Conservation (phyloP, 1,140 invertebrate species). For the Chironomus tepperi region DNA sequence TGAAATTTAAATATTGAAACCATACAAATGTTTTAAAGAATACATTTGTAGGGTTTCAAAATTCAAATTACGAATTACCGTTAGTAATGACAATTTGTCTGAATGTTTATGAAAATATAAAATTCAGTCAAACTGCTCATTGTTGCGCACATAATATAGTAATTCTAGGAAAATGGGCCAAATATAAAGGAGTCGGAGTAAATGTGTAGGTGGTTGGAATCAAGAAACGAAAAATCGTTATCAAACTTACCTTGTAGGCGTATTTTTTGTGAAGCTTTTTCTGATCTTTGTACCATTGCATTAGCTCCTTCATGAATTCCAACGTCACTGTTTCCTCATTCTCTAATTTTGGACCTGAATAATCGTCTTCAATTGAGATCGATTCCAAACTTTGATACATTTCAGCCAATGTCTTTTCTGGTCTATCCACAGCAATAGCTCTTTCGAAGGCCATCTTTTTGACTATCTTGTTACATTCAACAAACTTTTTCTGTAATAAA, state of each 20-base stretch:
- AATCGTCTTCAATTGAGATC: slow-evolving; percentile 92
- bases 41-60: too few species aligned
- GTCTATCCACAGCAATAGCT: slow-evolving; percentile 90
- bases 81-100: too few species aligned
- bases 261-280: slow-evolving; percentile 94
- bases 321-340: slow-evolving; percentile 74
- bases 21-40: too few species aligned
- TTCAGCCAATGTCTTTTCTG: slow-evolving; percentile 76
- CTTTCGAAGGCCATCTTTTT: slow-evolving; percentile 92
- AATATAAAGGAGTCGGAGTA: not conserved
- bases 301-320: slow-evolving; percentile 75
- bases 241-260: slow-evolving; percentile 77
- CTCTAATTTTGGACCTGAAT: slow-evolving; percentile 83
- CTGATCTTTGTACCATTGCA: slow-evolving; percentile 84
- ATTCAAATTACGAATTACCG: too few species aligned
- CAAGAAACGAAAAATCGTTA: too few species aligned
- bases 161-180: not conserved
- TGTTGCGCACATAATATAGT: too few species aligned
- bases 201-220: too few species aligned
- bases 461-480: slow-evolving; percentile 94
- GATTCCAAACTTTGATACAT: slow-evolving; percentile 73
- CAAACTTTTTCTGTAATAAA: slow-evolving; percentile 57
- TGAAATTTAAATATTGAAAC: too few species aligned
- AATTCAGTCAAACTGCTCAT: too few species aligned
- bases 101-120: too few species aligned